Percentiles rank a stretch among this genome's conserved stretches.
phyloP scores from a whole-genome alignment of 2,113 vertebrate species.

The Gila orcuttii region DNA sequence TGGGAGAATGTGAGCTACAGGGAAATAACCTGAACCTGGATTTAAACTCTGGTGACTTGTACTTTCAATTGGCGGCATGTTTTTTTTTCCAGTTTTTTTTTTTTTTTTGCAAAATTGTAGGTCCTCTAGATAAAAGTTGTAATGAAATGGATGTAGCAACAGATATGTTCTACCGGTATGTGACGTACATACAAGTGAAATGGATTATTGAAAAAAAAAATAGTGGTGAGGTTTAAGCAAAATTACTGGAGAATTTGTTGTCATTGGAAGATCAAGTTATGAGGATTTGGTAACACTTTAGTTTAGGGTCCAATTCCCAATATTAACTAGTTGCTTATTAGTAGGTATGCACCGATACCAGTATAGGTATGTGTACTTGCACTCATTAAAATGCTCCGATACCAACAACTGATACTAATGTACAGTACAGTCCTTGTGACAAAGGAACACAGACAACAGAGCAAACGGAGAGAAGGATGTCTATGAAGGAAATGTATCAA shows the following conservation, averaged over 20 bases:
- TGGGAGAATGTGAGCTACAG: not conserved
- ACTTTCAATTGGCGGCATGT: not conserved
- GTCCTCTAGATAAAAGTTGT: not conserved
- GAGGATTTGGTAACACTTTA: not conserved
- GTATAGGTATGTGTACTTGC: too few species aligned
- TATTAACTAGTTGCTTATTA: too few species aligned
- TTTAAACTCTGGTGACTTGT: not conserved
- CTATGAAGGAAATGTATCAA: too few species aligned
- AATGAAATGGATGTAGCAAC: not conserved
- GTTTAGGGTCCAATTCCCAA: too few species aligned
- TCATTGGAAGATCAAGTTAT: not conserved
- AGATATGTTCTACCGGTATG: not conserved
- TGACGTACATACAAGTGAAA: not conserved
- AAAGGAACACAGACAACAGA: too few species aligned
- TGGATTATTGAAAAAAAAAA: not conserved
- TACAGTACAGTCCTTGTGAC: too few species aligned
- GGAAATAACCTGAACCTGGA: not conserved
- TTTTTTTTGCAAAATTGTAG: not conserved
- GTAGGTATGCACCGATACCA: too few species aligned
- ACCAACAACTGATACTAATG: too few species aligned
- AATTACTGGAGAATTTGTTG: not conserved
- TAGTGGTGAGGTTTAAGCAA: not conserved
- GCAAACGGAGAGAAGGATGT: too few species aligned
- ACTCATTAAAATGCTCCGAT: too few species aligned
- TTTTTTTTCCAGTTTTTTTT: not conserved